Conservation (phyloP, 2,113 vertebrate genomes). For the Noturus placidus region DNA sequence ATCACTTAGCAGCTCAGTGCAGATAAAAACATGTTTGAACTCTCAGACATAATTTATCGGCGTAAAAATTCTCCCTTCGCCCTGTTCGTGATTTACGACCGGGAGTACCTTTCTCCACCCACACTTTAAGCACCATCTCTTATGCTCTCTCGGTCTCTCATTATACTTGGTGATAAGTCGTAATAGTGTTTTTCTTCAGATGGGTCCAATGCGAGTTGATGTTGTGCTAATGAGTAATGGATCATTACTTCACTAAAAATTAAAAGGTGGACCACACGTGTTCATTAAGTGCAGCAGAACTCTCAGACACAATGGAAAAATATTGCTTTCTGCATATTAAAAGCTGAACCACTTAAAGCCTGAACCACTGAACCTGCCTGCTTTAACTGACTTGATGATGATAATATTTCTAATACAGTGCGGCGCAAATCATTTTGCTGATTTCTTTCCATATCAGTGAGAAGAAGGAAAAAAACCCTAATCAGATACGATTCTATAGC, state of each 20-base stretch:
- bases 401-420: not conserved
- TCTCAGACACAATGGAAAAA: not conserved
- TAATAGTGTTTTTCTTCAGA: slow-evolving; percentile 32
- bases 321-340: not conserved
- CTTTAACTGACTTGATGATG: not conserved
- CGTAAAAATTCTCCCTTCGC: slow-evolving; percentile 74
- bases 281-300: not conserved
- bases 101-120: slow-evolving; percentile 64
- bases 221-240: slow-evolving; percentile 28
- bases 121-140: slow-evolving; percentile 41
- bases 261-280: slow-evolving; percentile 31
- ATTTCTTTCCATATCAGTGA: not conserved
- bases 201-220: slow-evolving; percentile 3
- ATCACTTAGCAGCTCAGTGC: slow-evolving; percentile 87
- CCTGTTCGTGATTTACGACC: slow-evolving; percentile 81
- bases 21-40: slow-evolving; percentile 87
- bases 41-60: slow-evolving; percentile 90
- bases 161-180: slow-evolving; percentile 82
- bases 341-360: not conserved
- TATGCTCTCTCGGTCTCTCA: slow-evolving; percentile 67
- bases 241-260: slow-evolving; percentile 24
- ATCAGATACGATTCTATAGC: not conserved
- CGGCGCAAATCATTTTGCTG: not conserved
- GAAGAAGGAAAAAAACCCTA: not conserved
- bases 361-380: not conserved